phyloP scores from a whole-genome alignment of 2,888 invertebrate species.

The Drosophila colorata region DNA sequence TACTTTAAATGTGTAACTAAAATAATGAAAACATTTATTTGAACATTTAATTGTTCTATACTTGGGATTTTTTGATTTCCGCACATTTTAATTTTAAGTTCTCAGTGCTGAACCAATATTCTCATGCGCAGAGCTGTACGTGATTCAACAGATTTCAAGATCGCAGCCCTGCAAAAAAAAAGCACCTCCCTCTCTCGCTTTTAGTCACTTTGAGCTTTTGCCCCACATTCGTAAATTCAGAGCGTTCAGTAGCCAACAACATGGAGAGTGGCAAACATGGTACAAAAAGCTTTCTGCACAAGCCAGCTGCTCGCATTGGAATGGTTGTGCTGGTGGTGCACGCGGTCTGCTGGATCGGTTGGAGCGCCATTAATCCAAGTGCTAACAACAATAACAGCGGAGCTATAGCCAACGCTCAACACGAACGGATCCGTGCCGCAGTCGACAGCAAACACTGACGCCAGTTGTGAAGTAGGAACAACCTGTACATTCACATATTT shows the following conservation, averaged over 20 bases:
- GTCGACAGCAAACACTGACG: slow-evolving; percentile 32
- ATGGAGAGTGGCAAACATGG: slow-evolving; percentile 48
- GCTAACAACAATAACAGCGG: slow-evolving; percentile 16
- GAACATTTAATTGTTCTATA: not conserved
- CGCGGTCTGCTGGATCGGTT: slow-evolving; percentile 67
- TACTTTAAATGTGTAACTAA: too few species aligned
- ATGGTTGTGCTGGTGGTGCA: slow-evolving; percentile 68
- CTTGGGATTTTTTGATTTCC: not conserved
- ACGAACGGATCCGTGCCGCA: slow-evolving; percentile 58
- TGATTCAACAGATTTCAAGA: not conserved
- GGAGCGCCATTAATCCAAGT: slow-evolving; percentile 53
- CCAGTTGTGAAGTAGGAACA: not conserved
- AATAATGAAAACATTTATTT: not conserved
- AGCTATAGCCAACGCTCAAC: slow-evolving; percentile 34
- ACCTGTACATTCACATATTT: not conserved
- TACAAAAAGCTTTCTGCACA: slow-evolving; percentile 40
- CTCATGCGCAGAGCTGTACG: not conserved
- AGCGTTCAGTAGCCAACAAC: slow-evolving; percentile 19
- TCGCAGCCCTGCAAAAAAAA: slow-evolving; percentile 8
- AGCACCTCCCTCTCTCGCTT: not conserved
- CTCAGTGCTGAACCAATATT: not conserved
- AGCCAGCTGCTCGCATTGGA: slow-evolving; percentile 69
- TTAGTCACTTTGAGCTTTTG: not conserved
- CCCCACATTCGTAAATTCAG: not conserved
- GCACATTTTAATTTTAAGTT: not conserved